A percentile compares a stretch with the other conserved stretches of the same genome.
Evolutionary conservation across 2,113 vertebrate species (phyloP).

Genomic region (Progne subis): DNA sequence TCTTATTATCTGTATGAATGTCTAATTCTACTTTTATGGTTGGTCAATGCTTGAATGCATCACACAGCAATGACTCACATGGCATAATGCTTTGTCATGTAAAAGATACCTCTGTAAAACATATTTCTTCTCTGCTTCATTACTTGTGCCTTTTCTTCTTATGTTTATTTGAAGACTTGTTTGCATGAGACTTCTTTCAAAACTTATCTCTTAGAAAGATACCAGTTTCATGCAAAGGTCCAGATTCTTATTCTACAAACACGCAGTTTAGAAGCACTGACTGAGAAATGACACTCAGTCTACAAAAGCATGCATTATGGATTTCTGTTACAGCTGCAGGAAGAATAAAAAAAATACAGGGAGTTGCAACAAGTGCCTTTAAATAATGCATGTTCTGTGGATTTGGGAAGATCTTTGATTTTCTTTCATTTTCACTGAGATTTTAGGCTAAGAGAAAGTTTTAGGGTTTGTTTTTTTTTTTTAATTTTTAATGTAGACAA

Average conservation of each 20-base stretch:
- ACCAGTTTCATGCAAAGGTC: neutral
- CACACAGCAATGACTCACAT: neutral
- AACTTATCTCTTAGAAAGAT: neutral
- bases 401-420: neutral
- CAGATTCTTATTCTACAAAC: neutral
- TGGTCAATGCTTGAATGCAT: neutral
- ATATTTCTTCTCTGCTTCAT: neutral
- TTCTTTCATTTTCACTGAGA: neutral
- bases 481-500: neutral
- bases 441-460: neutral
- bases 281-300: neutral
- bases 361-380: neutral
- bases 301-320: neutral
- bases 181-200: neutral
- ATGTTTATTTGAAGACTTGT: neutral
- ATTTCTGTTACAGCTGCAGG: neutral
- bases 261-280: neutral
- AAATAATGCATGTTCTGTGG: neutral
- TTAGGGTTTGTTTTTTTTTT: neutral
- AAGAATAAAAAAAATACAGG: neutral
- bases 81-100: neutral
- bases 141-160: neutral
- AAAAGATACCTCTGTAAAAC: neutral
- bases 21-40: neutral
- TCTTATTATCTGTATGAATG: neutral